Conservation (phyloP, 2,797 vertebrate species). For the Acrocephalus scirpaceus region DNA sequence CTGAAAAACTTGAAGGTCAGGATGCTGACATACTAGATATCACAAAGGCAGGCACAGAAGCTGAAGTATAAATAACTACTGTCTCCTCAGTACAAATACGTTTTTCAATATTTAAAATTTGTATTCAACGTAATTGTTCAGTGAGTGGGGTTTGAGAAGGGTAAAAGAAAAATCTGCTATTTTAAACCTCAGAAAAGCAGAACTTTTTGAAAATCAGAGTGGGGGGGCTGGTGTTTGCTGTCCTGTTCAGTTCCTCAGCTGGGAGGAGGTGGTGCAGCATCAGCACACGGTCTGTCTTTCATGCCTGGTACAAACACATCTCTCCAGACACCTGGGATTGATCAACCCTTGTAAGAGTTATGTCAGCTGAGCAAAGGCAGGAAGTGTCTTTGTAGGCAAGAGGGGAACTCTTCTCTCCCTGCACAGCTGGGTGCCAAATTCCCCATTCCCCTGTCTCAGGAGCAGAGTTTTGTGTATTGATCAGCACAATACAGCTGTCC, state of each 20-base stretch:
- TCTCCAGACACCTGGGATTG: not conserved
- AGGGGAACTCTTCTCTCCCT: not conserved
- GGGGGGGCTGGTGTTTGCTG: rapidly evolving
- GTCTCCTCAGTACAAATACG: not conserved
- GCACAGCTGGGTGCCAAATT: not conserved
- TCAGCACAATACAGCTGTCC: not conserved
- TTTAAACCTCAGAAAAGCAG: not conserved
- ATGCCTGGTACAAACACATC: rapidly evolving
- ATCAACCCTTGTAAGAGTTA: not conserved
- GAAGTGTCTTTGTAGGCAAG: not conserved
- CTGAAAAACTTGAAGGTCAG: not conserved
- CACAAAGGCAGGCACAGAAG: not conserved
- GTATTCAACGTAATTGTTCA: rapidly evolving
- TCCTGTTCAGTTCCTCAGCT: not conserved
- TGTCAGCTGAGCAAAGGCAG: not conserved
- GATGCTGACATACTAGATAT: not conserved
- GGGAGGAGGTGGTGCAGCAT: not conserved
- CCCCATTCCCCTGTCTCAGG: rapidly evolving
- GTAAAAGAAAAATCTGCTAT: not conserved
- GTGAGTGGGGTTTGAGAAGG: not conserved
- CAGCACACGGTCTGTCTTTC: not conserved
- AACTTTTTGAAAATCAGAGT: not conserved
- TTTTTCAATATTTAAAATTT: not conserved
- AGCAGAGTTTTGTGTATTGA: not conserved
- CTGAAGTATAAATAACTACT: not conserved